phyloP scores from a whole-genome alignment of 2,797 vertebrate genomes.

The Sebastes dallii region DNA sequence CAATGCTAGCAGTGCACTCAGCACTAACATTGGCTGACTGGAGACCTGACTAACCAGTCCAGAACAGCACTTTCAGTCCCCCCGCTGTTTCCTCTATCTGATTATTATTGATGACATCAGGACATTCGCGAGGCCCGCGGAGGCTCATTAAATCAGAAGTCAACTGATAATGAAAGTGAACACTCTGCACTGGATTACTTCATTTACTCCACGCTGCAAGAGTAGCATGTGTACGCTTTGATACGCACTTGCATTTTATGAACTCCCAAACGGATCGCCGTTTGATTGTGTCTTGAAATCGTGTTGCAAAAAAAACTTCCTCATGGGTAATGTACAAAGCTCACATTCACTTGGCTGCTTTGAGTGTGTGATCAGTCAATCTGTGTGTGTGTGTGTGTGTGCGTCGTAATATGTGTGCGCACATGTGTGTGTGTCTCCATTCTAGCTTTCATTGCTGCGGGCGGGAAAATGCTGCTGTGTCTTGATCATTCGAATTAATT shows the following conservation, averaged over 20 bases:
- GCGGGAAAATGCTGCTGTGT: conserved; percentile 37
- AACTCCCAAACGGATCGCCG: conserved; percentile 41
- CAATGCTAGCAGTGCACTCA: conserved; percentile 67
- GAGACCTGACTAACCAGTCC: conserved; percentile 68
- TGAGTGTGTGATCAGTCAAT: conserved; percentile 39
- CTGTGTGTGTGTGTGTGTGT: conserved; percentile 20
- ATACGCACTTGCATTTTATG: conserved; percentile 38
- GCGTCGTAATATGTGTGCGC: conserved; percentile 11
- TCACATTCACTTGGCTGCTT: conserved; percentile 35
- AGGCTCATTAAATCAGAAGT: conserved; percentile 70
- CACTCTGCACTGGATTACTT: conserved; percentile 45
- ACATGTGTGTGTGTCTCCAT: background rate
- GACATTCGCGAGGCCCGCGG: conserved; percentile 42
- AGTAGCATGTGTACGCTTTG: conserved; percentile 31
- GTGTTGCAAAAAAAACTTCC: conserved; percentile 48
- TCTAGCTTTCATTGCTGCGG: conserved; percentile 31
- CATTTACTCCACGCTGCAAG: conserved; percentile 31
- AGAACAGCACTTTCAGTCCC: conserved; percentile 58
- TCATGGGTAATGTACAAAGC: conserved; percentile 39
- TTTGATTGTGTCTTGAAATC: conserved; percentile 51
- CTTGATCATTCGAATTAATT: conserved; percentile 73
- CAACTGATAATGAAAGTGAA: conserved; percentile 60
- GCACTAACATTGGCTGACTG: conserved; percentile 67
- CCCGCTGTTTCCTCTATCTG: conserved; percentile 48
- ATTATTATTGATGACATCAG: conserved; percentile 75